Base-by-base conservation (phyloP, 92 coral and sea anemone species). In the Zoanthus sociatus region DNA sequence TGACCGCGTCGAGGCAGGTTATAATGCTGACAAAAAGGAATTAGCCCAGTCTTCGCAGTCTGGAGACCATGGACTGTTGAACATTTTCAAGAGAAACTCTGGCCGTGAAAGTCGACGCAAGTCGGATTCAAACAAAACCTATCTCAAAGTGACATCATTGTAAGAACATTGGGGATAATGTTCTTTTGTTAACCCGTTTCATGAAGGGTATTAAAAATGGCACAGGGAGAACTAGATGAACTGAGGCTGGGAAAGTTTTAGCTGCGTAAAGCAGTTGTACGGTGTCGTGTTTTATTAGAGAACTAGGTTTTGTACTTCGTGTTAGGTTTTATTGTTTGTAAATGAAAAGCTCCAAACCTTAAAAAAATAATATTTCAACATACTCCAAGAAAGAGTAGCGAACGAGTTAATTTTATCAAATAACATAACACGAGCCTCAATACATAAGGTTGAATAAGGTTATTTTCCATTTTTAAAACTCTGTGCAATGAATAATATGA, bases 111-210 rank as follows among this genome's bases (percentile, higher is more conserved):
- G 83, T 76, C 84, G 90, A 18, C 79, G 83, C 83, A 90, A 89
- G 67, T 58, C 76, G 13, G 98, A 88, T 53, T 89, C 96, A 10
- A 93, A 92, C 63, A 95, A 93, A 67, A 88, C 93, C 73, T 93
- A 92, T n/a, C 92, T 93, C 42, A 95, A 93, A 88, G 98, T 95
- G 9, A 95, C 98, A 33, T 95, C 98, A 21, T 76, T 95, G 30
- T 95, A 67, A 84, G 46, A 10, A 2, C 55, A 18, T 81, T 4
- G 48, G 20, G 14, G 3, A 1, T 7, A n/a, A 31, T 81, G 50
- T 46, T 64, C 64, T 18, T 21, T 33, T 51, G 9, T 45, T 45
- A 20, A 30, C 6, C 44, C 16, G 17, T 32, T 58, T 13, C 16
- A 12, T 10, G 26, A 16, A 21, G 31, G 20, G 13, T 79, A 9